These are phyloP conservation scores for Teleogryllus occipitalis DNA, from an alignment of 1,140 invertebrate genomes.

Conservation along the genomic window DNA sequence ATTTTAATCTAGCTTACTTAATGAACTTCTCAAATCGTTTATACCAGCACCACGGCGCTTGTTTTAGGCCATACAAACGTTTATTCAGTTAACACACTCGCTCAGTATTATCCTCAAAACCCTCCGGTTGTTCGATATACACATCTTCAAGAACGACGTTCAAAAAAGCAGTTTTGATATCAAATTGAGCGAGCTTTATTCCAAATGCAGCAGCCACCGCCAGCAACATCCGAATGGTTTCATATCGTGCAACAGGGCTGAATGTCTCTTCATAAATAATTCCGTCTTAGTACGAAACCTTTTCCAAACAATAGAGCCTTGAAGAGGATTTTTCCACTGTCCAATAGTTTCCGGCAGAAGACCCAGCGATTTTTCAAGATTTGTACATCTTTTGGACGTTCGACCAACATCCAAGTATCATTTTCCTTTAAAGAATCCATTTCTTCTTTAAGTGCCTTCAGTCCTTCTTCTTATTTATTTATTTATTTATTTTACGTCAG, in stretches of 20 bases:
- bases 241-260: conserved; percentile 30
- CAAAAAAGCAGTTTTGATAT: conserved; percentile 37
- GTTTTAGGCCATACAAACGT: conserved; percentile 38
- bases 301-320: conserved; percentile 32
- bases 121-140: conserved; percentile 36
- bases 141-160: conserved; percentile 37
- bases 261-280: conserved; percentile 31
- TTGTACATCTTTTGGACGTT: too few species aligned
- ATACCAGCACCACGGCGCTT: too few species aligned
- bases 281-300: conserved; percentile 28
- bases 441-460: too few species aligned
- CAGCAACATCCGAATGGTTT: conserved; percentile 28
- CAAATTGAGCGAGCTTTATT: conserved; percentile 28
- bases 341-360: not conserved
- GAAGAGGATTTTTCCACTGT: conserved; percentile 16
- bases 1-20: too few species aligned
- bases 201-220: conserved; percentile 25
- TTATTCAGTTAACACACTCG: conserved; percentile 32
- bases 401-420: too few species aligned
- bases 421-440: too few species aligned
- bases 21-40: too few species aligned
- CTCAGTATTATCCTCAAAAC: conserved; percentile 28
- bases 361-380: not conserved
- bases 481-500: too few species aligned
- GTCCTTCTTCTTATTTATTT: too few species aligned